Evolutionary conservation across 2,797 vertebrate genomes (phyloP).

Genomic region (Siniperca scherzeri): DNA sequence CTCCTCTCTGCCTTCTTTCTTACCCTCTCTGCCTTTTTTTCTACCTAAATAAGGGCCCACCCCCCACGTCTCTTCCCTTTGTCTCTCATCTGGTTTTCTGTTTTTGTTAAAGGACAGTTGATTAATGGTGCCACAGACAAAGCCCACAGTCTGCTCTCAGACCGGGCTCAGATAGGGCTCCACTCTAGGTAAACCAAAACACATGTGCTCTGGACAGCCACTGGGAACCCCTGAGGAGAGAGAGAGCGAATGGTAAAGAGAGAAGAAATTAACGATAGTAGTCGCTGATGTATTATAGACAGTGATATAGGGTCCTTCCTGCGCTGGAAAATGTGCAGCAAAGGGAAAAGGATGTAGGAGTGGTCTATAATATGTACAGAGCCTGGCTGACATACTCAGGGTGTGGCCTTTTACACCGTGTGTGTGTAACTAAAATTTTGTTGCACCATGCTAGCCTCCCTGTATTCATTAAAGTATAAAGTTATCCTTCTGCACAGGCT

Average conservation of each 20-base stretch:
- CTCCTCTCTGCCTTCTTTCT: constrained; percentile 54
- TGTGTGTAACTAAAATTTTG: constrained; percentile 43
- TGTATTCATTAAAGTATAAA: constrained; percentile 39
- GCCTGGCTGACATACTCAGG: constrained; percentile 15
- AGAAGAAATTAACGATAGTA: constrained; percentile 64
- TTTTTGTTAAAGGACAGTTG: constrained; percentile 86
- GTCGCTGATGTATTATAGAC: constrained; percentile 68
- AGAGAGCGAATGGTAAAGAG: constrained; percentile 30
- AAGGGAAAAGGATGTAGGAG: constrained; percentile 30
- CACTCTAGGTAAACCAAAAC: constrained; percentile 82
- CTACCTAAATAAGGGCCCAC: constrained; percentile 77
- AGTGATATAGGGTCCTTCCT: constrained; percentile 57
- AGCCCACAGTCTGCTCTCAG: constrained; percentile 79
- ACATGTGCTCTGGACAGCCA: constrained; percentile 77
- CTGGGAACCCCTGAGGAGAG: constrained; percentile 69
- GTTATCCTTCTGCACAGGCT: constrained; percentile 21
- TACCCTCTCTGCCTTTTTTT: constrained; percentile 46
- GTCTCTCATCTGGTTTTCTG: constrained; percentile 88
- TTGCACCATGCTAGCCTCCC: constrained; percentile 2
- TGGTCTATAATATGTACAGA: constrained; percentile 24
- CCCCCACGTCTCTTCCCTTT: constrained; percentile 82
- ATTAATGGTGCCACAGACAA: constrained; percentile 87
- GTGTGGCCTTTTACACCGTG: constrained; percentile 37
- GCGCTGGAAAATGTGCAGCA: constrained; percentile 51
- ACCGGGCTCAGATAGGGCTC: constrained; percentile 68